These are phyloP conservation scores for Bryconaethiops microstoma DNA, from an alignment of 2,797 vertebrate species.

Conservation along the genomic window DNA sequence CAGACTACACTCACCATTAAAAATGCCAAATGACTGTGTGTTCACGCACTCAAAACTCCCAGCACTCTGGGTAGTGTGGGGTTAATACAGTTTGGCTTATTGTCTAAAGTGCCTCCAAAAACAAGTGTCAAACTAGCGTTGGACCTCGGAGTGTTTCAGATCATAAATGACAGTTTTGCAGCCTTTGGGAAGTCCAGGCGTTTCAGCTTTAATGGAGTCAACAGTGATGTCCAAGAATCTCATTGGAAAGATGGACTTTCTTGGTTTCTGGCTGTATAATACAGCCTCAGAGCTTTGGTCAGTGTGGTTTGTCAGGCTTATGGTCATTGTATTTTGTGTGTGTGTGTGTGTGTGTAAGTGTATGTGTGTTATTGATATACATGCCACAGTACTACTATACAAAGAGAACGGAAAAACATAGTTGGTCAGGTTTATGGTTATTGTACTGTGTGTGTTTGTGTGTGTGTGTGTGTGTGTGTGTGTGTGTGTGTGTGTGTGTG, in stretches of 20 bases:
- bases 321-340: not conserved
- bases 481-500: not conserved
- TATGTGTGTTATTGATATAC: too few species aligned
- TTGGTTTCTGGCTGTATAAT: not conserved
- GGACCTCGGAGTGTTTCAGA: too few species aligned
- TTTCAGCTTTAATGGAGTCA: not conserved
- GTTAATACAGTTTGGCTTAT: conserved; percentile 17
- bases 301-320: not conserved
- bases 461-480: too few species aligned
- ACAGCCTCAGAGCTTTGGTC: not conserved
- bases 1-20: too few species aligned
- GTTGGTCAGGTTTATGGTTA: not conserved
- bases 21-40: not conserved
- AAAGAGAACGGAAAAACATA: too few species aligned
- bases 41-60: not conserved
- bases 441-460: not conserved
- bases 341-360: too few species aligned
- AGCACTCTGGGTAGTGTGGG: not conserved
- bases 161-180: too few species aligned
- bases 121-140: not conserved
- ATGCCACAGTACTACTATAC: too few species aligned
- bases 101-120: conserved; percentile 11
- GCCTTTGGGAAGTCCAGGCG: not conserved
- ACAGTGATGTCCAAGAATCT: not conserved
- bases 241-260: not conserved